These are phyloP conservation scores for Tiaroga cobitis DNA, from an alignment of 2,797 vertebrate species.

Conservation along the genomic window DNA sequence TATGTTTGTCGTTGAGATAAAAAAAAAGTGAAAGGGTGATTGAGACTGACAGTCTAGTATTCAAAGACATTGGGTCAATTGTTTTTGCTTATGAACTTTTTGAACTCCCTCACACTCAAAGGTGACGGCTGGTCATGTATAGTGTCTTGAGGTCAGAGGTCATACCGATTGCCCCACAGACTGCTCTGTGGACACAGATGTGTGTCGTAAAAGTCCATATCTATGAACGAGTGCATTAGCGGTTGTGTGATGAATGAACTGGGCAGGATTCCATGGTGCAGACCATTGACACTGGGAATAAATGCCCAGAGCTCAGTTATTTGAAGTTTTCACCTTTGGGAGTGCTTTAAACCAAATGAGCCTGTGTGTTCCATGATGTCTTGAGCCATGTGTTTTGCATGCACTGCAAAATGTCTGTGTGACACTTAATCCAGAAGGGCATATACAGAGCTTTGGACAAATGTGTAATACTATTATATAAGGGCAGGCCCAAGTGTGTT, in stretches of 20 bases:
- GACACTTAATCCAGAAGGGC: conserved; percentile 12
- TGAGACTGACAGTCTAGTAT: background rate
- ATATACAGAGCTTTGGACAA: background rate
- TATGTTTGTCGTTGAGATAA: background rate
- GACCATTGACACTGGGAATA: conserved; percentile 36
- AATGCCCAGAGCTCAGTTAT: conserved; percentile 31
- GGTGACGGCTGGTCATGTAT: conserved; percentile 27
- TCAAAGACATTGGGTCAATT: background rate
- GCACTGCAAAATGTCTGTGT: conserved; percentile 23
- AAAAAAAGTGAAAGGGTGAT: background rate
- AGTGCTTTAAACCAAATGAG: conserved; percentile 53
- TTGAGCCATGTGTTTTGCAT: conserved; percentile 25
- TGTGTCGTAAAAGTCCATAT: conserved; percentile 51
- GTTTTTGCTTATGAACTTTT: conserved; percentile 17
- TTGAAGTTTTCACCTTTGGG: conserved; percentile 56
- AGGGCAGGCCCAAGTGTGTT: background rate
- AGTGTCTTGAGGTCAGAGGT: conserved; percentile 44
- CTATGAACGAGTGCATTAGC: conserved; percentile 47
- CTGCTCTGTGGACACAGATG: conserved; percentile 46
- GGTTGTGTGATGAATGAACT: conserved; percentile 53
- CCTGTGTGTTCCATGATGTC: conserved; percentile 36
- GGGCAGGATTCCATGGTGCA: conserved; percentile 20
- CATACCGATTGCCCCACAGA: conserved; percentile 45
- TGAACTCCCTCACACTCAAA: background rate
- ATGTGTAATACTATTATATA: background rate